These are phyloP conservation scores for Ciconia maguari DNA, from an alignment of 2,113 vertebrate species.

Conservation along the genomic window DNA sequence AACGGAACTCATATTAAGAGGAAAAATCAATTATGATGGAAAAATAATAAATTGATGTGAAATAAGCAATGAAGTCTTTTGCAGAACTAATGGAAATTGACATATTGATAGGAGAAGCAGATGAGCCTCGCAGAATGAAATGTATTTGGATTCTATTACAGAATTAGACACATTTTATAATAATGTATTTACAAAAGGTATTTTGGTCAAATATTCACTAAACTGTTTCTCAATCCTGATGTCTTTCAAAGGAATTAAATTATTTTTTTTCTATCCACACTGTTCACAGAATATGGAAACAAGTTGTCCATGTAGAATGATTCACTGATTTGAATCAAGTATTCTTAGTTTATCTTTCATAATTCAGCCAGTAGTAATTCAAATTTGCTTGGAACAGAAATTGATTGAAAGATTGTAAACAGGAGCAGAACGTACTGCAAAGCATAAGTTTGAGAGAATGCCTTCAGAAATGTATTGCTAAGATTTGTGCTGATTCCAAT, in stretches of 20 bases:
- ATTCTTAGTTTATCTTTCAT: conserved; percentile 24
- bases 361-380: conserved; percentile 26
- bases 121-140: neutral
- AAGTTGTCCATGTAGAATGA: conserved; percentile 23
- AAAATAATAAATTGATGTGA: neutral
- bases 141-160: neutral
- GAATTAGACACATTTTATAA: conserved; percentile 5
- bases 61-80: neutral
- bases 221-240: conserved; percentile 13
- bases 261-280: neutral
- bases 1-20: neutral
- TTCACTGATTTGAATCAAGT: conserved; percentile 28
- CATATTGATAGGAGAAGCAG: neutral
- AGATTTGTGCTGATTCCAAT: neutral
- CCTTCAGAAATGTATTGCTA: neutral
- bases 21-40: neutral
- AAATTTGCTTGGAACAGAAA: conserved; percentile 9
- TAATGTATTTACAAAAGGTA: neutral
- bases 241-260: conserved; percentile 10
- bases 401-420: neutral
- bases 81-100: neutral
- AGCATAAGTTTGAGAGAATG: neutral
- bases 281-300: neutral
- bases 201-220: neutral
- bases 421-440: neutral